Evolutionary conservation across 2,888 invertebrate species (phyloP).

Genomic region (Xestia rhomboidea): DNA sequence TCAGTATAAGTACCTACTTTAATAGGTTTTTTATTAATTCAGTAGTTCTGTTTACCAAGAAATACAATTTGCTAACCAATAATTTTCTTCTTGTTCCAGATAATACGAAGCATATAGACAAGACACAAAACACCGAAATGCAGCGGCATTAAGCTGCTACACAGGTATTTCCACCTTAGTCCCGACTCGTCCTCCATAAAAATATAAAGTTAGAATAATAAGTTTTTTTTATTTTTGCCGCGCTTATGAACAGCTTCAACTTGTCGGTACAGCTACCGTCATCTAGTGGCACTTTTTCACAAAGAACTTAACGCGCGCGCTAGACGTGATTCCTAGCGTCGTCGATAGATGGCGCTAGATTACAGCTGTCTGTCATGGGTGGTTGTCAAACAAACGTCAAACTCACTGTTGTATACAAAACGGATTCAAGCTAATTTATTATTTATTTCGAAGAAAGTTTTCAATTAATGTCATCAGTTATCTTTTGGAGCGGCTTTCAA

Average conservation of each 20-base stretch:
- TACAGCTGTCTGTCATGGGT: constrained; percentile 66
- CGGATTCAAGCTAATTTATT: constrained; percentile 88
- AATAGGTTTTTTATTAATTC: neutral
- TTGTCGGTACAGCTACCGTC: constrained; percentile 68
- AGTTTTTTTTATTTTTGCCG: constrained; percentile 54
- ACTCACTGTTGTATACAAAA: constrained; percentile 85
- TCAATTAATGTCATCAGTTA: constrained; percentile 77
- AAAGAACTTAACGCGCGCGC: constrained; percentile 40
- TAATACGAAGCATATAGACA: constrained; percentile 62
- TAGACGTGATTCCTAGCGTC: constrained; percentile 57
- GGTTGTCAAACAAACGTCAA: constrained; percentile 77
- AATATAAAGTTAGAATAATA: constrained; percentile 14
- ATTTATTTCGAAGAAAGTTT: constrained; percentile 87
- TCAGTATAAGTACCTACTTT: neutral
- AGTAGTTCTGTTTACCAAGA: neutral
- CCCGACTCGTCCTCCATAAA: neutral
- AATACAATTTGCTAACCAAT: neutral
- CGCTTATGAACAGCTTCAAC: constrained; percentile 10
- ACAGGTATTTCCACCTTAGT: constrained; percentile 72
- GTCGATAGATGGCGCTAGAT: constrained; percentile 81
- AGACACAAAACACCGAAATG: constrained; percentile 77
- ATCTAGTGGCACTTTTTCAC: constrained; percentile 74
- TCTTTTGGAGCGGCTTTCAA: constrained; percentile 70
- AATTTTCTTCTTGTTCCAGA: constrained; percentile 77
- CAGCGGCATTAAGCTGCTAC: constrained; percentile 89